Percentiles rank a stretch among this genome's conserved stretches.
These are phyloP conservation scores for Zele albiditarsus DNA, from an alignment of 2,888 invertebrate species.

Conservation along the genomic window DNA sequence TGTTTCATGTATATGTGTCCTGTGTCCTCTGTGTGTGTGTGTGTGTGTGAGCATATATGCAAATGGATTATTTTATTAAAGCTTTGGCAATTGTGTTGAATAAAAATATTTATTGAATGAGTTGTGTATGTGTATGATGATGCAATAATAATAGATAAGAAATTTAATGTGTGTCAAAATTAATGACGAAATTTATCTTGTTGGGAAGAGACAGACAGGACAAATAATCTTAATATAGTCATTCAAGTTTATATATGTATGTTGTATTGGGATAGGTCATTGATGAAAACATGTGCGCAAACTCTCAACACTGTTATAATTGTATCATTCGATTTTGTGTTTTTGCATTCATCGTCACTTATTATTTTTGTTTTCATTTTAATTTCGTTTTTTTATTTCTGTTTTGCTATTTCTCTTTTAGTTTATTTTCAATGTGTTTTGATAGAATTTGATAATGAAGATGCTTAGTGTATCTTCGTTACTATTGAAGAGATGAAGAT, in stretches of 20 bases:
- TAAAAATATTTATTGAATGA: neutral
- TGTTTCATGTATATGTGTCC: neutral
- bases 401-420: neutral
- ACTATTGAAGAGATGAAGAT: neutral
- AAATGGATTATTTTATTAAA: neutral
- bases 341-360: slow-evolving; percentile 31
- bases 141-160: slow-evolving; percentile 9
- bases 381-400: neutral
- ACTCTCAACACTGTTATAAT: slow-evolving; percentile 62
- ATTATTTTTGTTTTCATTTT: neutral
- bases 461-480: too few species aligned
- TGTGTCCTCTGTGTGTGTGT: neutral
- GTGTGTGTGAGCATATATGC: neutral
- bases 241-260: slow-evolving; percentile 11
- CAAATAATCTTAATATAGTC: slow-evolving; percentile 13
- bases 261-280: slow-evolving; percentile 68
- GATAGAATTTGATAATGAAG: too few species aligned
- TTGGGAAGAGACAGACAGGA: neutral
- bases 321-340: slow-evolving; percentile 67
- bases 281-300: slow-evolving; percentile 38
- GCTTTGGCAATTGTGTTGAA: neutral
- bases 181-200: slow-evolving; percentile 2
- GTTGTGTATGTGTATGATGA: neutral
- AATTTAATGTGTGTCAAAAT: slow-evolving; percentile 6
- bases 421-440: too few species aligned